These are phyloP conservation scores for Vanessa cardui DNA, from an alignment of 2,888 invertebrate genomes.

Conservation along the genomic window DNA sequence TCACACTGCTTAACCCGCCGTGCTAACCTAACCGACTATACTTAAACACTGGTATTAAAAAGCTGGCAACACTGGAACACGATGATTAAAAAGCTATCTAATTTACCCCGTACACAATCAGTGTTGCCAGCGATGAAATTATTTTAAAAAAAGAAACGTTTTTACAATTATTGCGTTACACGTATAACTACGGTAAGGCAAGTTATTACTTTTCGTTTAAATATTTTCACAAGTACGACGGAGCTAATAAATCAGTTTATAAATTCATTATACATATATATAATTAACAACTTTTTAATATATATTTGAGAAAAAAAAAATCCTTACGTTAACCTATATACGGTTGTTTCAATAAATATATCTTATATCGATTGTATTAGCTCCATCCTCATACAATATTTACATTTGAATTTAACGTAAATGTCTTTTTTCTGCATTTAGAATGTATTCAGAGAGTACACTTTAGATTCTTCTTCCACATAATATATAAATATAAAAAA, in stretches of 20 bases:
- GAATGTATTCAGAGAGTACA: constrained; percentile 12
- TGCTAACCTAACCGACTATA: constrained; percentile 21
- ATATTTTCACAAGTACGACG: constrained; percentile 14
- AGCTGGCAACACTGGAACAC: constrained; percentile 33
- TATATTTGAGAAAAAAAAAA: constrained; percentile 3
- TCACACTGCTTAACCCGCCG: constrained; percentile 22
- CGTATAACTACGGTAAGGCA: constrained; percentile 37
- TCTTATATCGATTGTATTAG: constrained; percentile 30
- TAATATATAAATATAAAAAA: constrained; percentile 6
- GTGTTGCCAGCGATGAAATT: constrained; percentile 32
- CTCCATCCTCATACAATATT: constrained; percentile 33
- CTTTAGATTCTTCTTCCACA: not conserved
- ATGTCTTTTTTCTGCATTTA: constrained; percentile 25
- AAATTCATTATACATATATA: constrained; percentile 9
- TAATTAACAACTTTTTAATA: constrained; percentile 13
- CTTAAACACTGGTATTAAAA: constrained; percentile 32
- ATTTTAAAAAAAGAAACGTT: constrained; percentile 9
- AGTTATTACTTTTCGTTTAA: constrained; percentile 31
- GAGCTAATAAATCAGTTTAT: constrained; percentile 34
- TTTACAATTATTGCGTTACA: constrained; percentile 26
- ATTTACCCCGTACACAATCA: constrained; percentile 11
- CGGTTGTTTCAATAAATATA: constrained; percentile 12
- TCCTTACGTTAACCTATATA: not conserved
- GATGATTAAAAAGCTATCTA: not conserved
- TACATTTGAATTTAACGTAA: constrained; percentile 25